Base-by-base conservation (phyloP, 1,140 invertebrate genomes). In the Lineus longissimus region DNA sequence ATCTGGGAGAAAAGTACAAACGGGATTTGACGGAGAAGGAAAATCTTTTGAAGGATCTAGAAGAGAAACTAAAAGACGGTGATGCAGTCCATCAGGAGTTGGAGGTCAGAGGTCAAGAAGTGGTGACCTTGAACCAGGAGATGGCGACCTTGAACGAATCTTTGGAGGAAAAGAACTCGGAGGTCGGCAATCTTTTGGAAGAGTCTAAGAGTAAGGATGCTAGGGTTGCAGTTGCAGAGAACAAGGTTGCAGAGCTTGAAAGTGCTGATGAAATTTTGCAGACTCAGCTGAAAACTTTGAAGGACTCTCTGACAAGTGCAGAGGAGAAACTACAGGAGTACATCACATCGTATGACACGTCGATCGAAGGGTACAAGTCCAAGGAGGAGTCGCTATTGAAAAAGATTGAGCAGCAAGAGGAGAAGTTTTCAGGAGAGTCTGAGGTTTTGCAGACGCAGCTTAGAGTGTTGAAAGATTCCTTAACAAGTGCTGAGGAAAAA, bases 191-290 rank as follows among this genome's bases (percentile, higher is more conserved):
- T 7, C 33, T 36, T 36, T 36, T 36, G 4, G 33, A 36, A 15
- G 62, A 61, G 29, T 30, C 47, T 33, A 58, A 63, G 61, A 62
- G n/a, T 17, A 47, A 76, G 29, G 62, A 68, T 33, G 70, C 76
- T 2, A 45, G 75, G 15, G 69, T 58, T 2, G 56, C 69, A 30
- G 68, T 74, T 55, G 73, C 73, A 55, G 74, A 76, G 11, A 31
- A 67, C 15, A 68, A 69, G 27, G 64, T 71, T 19, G 71, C 70
- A 36, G 33, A 36, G 15, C 4, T 36, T 36, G 33, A 36, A 19
- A 51, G 61, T 63, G 73, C 67, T 76, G 72, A 78, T 66, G 68
- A 70, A 64, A 73, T 76, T 62, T 68, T 76, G 29, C 74, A 75
- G 55, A 58, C 59, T 40, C 71, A 74, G 22, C 62, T 77, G 19